Evolutionary conservation across 2,888 invertebrate genomes (phyloP), one percentile per base, ranked within the genome.

Genomic region (Andrena chrysosceles): DNA sequence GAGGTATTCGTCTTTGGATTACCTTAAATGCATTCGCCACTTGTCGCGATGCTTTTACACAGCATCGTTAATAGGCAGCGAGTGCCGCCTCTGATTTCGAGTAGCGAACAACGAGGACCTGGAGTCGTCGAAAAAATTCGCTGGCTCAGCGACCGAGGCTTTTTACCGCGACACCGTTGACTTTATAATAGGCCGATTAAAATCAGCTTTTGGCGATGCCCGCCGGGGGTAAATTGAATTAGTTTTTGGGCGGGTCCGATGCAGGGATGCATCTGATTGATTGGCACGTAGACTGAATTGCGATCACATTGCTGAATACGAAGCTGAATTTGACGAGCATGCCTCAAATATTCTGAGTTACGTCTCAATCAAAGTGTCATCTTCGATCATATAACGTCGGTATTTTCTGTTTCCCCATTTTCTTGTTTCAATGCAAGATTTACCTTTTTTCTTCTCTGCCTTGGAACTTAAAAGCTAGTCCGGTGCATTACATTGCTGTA

Each of bases 151-250:
- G 33, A 60, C 67, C 49, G 60, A 20, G 1, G 23, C 60, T 81
- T 81, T 60, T 78, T 81, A 48, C 33, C 8, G n/a, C 23, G 26
- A 59, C 59, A 35, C 31, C 13, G 33, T 62, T 69, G 68, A 72
- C 59, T 68, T 72, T 52, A 72, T 63, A 63, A 64, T 67, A 66
- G 42, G 4, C 59, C 72, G 77, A 89, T 90, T 87, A 85, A 83
- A 90, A 89, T 90, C 64, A 70, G 64, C 52, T 90, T 90, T 88
- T 89, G 89, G 87, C 79, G 42, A 81, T 76, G 85, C 62, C 60
- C 64, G n/a, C 7, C 66, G 23, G 72, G 56, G 73, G 49, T 48
- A 81, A 81, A 89, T 90, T 83, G 86, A 86, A 87, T 90, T 87
- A 86, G 86, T 89, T 89, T 89, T 89, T 88, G 71, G 80, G 35